Conservation (phyloP, 2,888 invertebrate species). For the Lucinisca nassula region DNA sequence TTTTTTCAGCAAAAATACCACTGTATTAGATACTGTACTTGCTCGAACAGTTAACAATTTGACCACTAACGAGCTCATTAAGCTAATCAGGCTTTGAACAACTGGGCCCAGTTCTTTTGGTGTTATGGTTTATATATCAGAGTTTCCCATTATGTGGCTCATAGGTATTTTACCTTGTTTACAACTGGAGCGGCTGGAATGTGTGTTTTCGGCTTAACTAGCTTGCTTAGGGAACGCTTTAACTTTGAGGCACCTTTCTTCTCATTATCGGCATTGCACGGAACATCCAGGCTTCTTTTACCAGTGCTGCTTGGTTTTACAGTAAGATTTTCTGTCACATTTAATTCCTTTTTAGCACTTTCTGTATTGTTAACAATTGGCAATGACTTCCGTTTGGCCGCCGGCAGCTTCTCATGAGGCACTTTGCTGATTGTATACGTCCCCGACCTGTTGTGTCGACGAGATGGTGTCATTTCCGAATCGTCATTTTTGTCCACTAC, state of each 20-base stretch:
- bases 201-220: constrained; percentile 8
- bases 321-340: background rate
- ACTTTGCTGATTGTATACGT: constrained; percentile 68
- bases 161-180: no score
- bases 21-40: no score
- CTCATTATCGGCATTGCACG: background rate
- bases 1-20: no score
- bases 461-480: constrained; percentile 35
- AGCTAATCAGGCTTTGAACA: no score
- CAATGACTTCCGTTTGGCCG: constrained; percentile 52
- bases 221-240: constrained; percentile 22
- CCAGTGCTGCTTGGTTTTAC: background rate
- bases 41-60: no score
- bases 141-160: no score
- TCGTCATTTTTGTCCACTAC: constrained; percentile 13
- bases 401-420: constrained; percentile 58
- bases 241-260: constrained; percentile 30
- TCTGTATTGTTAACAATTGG: constrained; percentile 61
- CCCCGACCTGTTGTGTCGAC: constrained; percentile 59
- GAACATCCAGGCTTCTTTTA: background rate
- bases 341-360: background rate
- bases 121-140: no score
- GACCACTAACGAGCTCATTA: no score
- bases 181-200: background rate
- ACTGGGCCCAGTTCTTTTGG: no score